phyloP scores from a whole-genome alignment of 2,113 vertebrate genomes.

The Hystrix brachyura region DNA sequence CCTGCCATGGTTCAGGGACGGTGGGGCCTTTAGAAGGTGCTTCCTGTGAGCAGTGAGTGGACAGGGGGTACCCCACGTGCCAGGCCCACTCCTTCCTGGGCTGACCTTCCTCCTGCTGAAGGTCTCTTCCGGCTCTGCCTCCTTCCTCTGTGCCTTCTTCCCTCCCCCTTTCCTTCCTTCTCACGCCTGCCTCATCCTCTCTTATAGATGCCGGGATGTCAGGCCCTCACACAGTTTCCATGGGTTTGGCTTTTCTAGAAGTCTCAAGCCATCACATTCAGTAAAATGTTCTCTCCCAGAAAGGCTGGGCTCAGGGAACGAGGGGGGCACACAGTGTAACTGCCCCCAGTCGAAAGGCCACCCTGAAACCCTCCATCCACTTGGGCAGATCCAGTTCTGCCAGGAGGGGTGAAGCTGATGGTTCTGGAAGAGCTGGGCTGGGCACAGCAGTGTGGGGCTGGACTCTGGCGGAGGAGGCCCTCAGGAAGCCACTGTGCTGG shows the following conservation, averaged over 20 bases:
- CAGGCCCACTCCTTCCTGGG: not conserved
- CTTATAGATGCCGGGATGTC: not conserved
- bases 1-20: not conserved
- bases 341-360: not conserved
- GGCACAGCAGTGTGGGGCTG: not conserved
- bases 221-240: not conserved
- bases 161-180: not conserved
- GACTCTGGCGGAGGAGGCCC: not conserved
- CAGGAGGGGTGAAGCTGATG: not conserved
- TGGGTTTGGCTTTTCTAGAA: not conserved
- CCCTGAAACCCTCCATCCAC: not conserved
- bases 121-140: not conserved
- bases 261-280: not conserved
- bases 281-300: not conserved
- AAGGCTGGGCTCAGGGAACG: not conserved
- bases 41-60: not conserved
- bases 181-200: not conserved
- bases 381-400: not conserved
- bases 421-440: not conserved
- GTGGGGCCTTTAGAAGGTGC: not conserved
- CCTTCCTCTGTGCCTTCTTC: not conserved
- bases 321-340: rapidly evolving
- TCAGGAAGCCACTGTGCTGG: not conserved
- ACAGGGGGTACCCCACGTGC: rapidly evolving
- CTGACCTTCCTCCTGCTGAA: not conserved